Conservation (phyloP, 1,140 invertebrate species). For the Danaus melanippus region DNA sequence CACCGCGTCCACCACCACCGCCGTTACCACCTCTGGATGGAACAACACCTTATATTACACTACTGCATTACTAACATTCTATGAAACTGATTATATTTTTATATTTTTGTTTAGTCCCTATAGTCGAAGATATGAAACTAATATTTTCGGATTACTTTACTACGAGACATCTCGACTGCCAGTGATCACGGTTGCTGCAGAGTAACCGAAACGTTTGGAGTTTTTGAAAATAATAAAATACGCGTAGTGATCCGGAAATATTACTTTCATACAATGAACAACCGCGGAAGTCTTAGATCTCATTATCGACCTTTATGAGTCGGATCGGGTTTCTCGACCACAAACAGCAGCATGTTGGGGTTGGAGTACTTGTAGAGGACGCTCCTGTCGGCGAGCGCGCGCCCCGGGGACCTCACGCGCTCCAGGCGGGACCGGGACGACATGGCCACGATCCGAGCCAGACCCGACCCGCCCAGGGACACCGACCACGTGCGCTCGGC, state of each 20-base stretch:
- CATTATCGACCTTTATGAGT: conserved; percentile 78
- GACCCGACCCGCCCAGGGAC: conserved; percentile 76
- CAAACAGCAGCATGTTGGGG: conserved; percentile 94
- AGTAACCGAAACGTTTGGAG: too few relatives aligned
- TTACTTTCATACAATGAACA: too few relatives aligned
- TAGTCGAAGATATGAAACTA: too few relatives aligned
- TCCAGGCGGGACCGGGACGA: conserved; percentile 83
- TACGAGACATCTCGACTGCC: too few relatives aligned
- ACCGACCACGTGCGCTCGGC: conserved; percentile 79
- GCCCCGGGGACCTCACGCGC: conserved; percentile 95
- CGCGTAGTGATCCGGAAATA: too few relatives aligned
- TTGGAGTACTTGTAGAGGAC: conserved; percentile 99
- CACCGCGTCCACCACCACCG: conserved; percentile 93
- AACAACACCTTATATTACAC: neutral
- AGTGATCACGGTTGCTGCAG: too few relatives aligned
- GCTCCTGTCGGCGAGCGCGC: conserved; percentile 94
- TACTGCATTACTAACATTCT: too few relatives aligned
- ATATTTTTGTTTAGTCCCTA: too few relatives aligned
- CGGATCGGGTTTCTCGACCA: conserved; percentile 84
- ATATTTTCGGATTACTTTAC: too few relatives aligned
- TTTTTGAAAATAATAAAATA: too few relatives aligned
- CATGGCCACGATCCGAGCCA: conserved; percentile 75
- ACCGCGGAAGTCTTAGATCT: too few relatives aligned
- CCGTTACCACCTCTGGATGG: conserved; percentile 77
- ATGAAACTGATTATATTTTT: too few relatives aligned